A percentile compares a stretch with the other conserved stretches of the same genome.
phyloP scores from a whole-genome alignment of 2,888 invertebrate genomes.

The Zygaena filipendulae region DNA sequence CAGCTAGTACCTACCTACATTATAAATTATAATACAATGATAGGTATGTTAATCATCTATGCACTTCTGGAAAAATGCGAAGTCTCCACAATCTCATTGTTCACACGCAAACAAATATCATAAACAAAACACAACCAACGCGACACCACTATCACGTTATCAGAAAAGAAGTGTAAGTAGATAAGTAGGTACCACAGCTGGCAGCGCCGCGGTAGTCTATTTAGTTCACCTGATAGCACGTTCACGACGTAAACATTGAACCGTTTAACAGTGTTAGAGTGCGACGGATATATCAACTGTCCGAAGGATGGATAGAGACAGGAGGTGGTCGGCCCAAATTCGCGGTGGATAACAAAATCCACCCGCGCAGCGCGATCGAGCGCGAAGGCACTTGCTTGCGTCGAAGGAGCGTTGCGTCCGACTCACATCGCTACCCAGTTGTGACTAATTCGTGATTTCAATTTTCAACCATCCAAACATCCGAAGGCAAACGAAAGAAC shows the following conservation, averaged over 20 bases:
- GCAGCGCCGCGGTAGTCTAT: too few species aligned
- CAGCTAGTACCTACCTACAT: too few species aligned
- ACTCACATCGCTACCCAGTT: constrained; percentile 64
- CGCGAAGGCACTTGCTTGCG: constrained; percentile 36
- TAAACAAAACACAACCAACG: too few species aligned
- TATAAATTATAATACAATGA: too few species aligned
- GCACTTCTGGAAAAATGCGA: too few species aligned
- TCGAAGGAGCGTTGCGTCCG: constrained; percentile 43
- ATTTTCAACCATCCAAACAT: constrained; percentile 40
- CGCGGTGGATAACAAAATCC: constrained; percentile 37
- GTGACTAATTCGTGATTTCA: constrained; percentile 49
- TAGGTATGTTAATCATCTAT: too few species aligned
- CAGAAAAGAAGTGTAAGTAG: too few species aligned
- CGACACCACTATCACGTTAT: too few species aligned
- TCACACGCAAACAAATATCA: too few species aligned
- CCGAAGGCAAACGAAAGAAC: constrained; percentile 55
- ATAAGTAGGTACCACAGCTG: too few species aligned
- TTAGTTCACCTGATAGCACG: constrained; percentile 27
- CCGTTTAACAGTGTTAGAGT: constrained; percentile 35
- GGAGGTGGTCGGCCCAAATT: constrained; percentile 48
- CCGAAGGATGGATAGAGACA: constrained; percentile 29
- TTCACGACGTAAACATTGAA: constrained; percentile 51
- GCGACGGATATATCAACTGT: constrained; percentile 25
- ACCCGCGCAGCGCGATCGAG: constrained; percentile 43
- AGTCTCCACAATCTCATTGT: too few species aligned